Evolutionary conservation across 2,113 vertebrate species (phyloP).

Genomic region (Marcusenius ussheri): DNA sequence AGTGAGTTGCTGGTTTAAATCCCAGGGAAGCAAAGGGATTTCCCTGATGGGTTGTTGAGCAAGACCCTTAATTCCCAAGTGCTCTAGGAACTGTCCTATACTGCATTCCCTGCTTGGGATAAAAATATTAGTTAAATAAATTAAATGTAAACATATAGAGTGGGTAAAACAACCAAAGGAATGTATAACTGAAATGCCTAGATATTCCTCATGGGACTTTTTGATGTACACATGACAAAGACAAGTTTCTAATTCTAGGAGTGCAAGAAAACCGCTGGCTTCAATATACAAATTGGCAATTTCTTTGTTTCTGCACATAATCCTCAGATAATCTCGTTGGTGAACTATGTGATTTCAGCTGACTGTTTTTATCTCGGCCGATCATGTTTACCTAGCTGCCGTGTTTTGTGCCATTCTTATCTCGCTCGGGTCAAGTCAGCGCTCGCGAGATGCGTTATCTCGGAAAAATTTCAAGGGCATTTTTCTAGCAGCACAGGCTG

Average conservation of each 20-base stretch:
- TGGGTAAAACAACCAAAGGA: not conserved
- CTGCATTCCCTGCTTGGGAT: not conserved
- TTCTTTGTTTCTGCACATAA: not conserved
- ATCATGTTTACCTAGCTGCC: not conserved
- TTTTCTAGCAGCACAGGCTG: not conserved
- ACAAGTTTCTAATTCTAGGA: not conserved
- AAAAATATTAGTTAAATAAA: not conserved
- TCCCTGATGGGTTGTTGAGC: not conserved
- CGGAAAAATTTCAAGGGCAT: not conserved
- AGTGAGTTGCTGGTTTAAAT: not conserved
- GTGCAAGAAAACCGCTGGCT: not conserved
- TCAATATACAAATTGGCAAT: not conserved
- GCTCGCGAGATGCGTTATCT: conserved; percentile 6
- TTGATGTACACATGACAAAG: not conserved
- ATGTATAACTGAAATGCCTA: not conserved
- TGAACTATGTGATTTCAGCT: not conserved
- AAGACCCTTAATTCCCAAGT: not conserved
- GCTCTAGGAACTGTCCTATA: not conserved
- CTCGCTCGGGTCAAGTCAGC: not conserved
- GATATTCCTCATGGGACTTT: not conserved
- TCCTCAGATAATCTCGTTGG: not conserved
- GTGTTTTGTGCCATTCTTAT: not conserved
- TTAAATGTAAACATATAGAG: not conserved
- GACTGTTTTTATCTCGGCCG: not conserved
- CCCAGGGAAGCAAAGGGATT: not conserved